Evolutionary conservation across 2,797 vertebrate genomes (phyloP).

Genomic region (Malacoraja senta): DNA sequence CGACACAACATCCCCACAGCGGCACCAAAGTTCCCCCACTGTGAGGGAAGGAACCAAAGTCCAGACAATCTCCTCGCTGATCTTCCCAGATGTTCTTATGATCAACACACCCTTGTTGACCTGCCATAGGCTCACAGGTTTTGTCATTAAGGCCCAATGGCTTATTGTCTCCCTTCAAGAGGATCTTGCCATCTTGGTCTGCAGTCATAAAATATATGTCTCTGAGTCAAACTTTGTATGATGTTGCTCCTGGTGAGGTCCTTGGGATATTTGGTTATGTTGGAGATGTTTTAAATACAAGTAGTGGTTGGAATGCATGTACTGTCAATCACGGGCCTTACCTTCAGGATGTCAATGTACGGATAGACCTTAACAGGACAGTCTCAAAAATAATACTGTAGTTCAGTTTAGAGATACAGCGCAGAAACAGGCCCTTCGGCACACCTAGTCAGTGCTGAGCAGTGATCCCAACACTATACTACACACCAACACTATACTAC

Average conservation of each 20-base stretch:
- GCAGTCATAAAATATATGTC: too few species aligned
- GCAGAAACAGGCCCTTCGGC: too few species aligned
- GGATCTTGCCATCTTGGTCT: neutral
- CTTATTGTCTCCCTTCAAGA: neutral
- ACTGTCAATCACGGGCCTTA: neutral
- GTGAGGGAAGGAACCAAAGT: too few species aligned
- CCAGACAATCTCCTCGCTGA: too few species aligned
- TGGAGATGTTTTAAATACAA: neutral
- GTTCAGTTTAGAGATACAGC: too few species aligned
- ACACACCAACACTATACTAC: too few species aligned
- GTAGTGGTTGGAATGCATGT: neutral
- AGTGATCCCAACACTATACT: too few species aligned
- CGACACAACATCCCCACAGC: too few species aligned
- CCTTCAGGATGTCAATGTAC: neutral
- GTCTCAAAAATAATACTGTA: neutral
- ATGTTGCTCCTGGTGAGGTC: neutral
- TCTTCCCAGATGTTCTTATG: too few species aligned
- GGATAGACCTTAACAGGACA: neutral
- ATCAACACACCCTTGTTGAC: too few species aligned
- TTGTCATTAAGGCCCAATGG: neutral
- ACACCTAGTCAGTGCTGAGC: too few species aligned
- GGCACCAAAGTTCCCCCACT: too few species aligned
- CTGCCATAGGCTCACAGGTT: neutral
- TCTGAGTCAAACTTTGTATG: neutral
- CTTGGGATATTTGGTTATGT: neutral